Percentiles rank a stretch among this genome's conserved stretches.
These are phyloP conservation scores for Clepsis dumicolana DNA, from an alignment of 2,888 invertebrate genomes.

Conservation along the genomic window DNA sequence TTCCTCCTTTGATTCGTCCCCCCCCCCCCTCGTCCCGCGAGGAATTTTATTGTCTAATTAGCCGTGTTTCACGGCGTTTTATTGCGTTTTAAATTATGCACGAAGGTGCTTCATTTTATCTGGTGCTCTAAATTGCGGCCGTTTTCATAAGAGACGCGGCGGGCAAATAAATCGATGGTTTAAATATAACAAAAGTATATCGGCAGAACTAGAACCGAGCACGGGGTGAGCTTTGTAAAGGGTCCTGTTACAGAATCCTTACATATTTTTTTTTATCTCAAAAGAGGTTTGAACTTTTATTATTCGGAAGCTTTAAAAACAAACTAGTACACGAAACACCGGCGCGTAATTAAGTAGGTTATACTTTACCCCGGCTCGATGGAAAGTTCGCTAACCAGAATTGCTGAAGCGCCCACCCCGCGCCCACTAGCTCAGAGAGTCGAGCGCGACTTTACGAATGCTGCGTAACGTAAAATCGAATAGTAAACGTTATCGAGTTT, in stretches of 20 bases:
- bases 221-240: too few relatives aligned
- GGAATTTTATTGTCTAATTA: constrained; percentile 70
- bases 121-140: constrained; percentile 59
- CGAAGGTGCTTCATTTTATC: constrained; percentile 65
- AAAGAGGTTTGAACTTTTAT: background rate
- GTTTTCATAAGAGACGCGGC: constrained; percentile 66
- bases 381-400: background rate
- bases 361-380: background rate
- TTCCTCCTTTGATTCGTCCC: constrained; percentile 48
- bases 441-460: background rate
- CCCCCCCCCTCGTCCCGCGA: constrained; percentile 39
- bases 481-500: too few relatives aligned
- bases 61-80: constrained; percentile 68
- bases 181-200: background rate
- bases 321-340: constrained; percentile 8
- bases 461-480: too few relatives aligned
- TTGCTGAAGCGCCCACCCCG: background rate
- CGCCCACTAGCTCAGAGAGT: background rate
- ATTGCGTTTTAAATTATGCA: constrained; percentile 74
- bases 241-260: background rate
- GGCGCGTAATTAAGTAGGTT: background rate
- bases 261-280: background rate
- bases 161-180: constrained; percentile 39
- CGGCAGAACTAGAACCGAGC: too few relatives aligned
- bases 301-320: background rate